phyloP scores from a whole-genome alignment of 2,888 invertebrate genomes.

The Tipula unca region DNA sequence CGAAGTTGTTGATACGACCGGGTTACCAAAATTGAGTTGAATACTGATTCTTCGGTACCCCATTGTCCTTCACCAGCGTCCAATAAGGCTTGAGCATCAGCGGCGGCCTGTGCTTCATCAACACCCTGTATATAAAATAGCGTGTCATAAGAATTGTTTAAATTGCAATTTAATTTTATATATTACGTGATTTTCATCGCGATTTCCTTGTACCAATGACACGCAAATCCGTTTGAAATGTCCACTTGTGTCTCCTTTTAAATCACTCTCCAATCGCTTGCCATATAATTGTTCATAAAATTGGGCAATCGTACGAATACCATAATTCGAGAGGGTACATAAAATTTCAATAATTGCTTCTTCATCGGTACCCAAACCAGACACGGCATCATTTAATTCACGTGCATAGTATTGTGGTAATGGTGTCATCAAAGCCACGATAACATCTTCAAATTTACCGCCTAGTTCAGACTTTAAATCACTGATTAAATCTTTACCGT shows the following conservation, averaged over 20 bases:
- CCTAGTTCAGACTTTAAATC: constrained; percentile 83
- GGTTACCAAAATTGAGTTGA: constrained; percentile 77
- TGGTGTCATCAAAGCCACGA: constrained; percentile 85
- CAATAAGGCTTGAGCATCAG: constrained; percentile 72
- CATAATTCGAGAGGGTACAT: constrained; percentile 84
- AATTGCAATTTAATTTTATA: not conserved
- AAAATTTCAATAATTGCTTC: constrained; percentile 88
- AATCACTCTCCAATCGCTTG: constrained; percentile 71
- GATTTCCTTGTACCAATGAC: constrained; percentile 77
- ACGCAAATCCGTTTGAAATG: constrained; percentile 88
- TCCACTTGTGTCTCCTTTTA: constrained; percentile 91
- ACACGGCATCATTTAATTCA: constrained; percentile 78
- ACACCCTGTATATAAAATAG: constrained; percentile 47
- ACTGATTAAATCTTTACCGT: constrained; percentile 77
- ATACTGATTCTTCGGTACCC: constrained; percentile 86
- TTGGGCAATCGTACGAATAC: constrained; percentile 73
- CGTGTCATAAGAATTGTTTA: not conserved
- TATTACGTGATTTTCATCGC: constrained; percentile 67
- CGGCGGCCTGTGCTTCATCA: constrained; percentile 68
- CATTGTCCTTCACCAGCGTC: constrained; percentile 74
- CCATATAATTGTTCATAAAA: constrained; percentile 81
- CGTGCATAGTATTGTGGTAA: constrained; percentile 85
- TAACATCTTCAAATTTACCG: constrained; percentile 83
- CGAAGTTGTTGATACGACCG: constrained; percentile 85
- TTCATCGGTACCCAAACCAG: constrained; percentile 82